These are phyloP conservation scores for Staurois parvus DNA, from an alignment of 2,797 vertebrate genomes.

Conservation along the genomic window DNA sequence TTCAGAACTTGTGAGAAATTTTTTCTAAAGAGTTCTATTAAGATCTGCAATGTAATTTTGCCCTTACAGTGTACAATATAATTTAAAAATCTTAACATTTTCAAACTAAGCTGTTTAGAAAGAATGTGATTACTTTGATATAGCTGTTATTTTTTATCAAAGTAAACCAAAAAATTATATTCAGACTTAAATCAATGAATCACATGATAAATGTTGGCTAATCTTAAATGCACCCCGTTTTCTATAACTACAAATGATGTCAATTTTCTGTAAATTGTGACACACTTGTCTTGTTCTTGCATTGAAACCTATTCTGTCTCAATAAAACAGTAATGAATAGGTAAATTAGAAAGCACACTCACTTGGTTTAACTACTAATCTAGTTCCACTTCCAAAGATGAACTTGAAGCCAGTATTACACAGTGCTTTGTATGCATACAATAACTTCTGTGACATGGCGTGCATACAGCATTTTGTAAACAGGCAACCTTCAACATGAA, in stretches of 20 bases:
- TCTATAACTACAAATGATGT: not conserved
- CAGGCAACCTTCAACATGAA: no score
- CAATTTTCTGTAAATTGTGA: not conserved
- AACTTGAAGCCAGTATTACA: constrained; percentile 32
- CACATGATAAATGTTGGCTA: not conserved
- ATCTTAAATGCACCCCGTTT: not conserved
- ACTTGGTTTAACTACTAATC: constrained; percentile 25
- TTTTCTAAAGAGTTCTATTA: no score
- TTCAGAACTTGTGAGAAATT: no score
- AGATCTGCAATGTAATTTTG: no score
- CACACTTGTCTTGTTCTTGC: not conserved
- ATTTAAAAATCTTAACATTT: no score
- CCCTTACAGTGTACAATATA: no score
- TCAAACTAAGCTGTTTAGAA: no score
- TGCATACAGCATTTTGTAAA: not conserved
- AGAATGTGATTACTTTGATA: no score
- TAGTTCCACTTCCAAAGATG: constrained; percentile 43
- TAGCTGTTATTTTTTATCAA: not conserved
- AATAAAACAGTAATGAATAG: not conserved
- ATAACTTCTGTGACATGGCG: constrained; percentile 13
- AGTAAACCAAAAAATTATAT: no score
- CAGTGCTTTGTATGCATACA: constrained; percentile 44
- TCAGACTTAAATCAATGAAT: not conserved
- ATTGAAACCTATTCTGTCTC: not conserved
- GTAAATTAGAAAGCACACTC: not conserved